phyloP scores from a whole-genome alignment of 2,888 invertebrate genomes.

The Nipponacmea schrenckii region DNA sequence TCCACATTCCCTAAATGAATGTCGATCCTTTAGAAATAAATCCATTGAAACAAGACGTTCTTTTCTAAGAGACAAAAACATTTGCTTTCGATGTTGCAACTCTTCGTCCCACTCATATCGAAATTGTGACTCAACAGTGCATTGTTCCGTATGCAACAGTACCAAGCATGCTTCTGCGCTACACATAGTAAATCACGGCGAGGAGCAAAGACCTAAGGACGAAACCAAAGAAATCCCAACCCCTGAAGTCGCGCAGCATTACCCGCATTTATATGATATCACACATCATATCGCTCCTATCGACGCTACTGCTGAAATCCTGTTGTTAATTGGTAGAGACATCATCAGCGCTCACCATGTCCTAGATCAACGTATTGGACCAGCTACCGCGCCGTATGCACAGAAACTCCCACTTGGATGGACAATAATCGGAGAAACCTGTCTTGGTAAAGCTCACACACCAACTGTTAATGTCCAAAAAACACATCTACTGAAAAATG shows the following conservation, averaged over 20 bases:
- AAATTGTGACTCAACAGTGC: constrained; percentile 16
- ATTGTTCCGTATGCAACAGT: constrained; percentile 28
- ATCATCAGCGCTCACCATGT: constrained; percentile 32
- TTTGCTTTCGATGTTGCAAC: constrained; percentile 29
- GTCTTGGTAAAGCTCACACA: too few relatives aligned
- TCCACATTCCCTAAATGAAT: constrained; percentile 20
- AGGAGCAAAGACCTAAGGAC: neutral
- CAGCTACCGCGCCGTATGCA: constrained; percentile 23
- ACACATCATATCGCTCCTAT: constrained; percentile 18
- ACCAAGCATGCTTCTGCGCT: constrained; percentile 27
- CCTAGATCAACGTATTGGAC: constrained; percentile 25
- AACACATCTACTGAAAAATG: neutral
- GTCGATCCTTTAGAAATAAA: constrained; percentile 18
- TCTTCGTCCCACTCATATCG: constrained; percentile 16
- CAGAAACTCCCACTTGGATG: constrained; percentile 26
- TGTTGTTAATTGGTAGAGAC: constrained; percentile 31
- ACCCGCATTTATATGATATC: constrained; percentile 24
- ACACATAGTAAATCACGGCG: constrained; percentile 3
- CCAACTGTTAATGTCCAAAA: constrained; percentile 19
- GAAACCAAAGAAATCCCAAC: constrained; percentile 29
- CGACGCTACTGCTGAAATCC: constrained; percentile 19
- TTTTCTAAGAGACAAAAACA: neutral
- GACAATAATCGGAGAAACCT: too few relatives aligned
- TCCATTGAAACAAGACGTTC: constrained; percentile 11
- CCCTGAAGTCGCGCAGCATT: constrained; percentile 21